Percentiles rank a stretch among this genome's conserved stretches.
Conservation (phyloP, 2,113 vertebrate genomes). For the Corythornis cristatus region DNA sequence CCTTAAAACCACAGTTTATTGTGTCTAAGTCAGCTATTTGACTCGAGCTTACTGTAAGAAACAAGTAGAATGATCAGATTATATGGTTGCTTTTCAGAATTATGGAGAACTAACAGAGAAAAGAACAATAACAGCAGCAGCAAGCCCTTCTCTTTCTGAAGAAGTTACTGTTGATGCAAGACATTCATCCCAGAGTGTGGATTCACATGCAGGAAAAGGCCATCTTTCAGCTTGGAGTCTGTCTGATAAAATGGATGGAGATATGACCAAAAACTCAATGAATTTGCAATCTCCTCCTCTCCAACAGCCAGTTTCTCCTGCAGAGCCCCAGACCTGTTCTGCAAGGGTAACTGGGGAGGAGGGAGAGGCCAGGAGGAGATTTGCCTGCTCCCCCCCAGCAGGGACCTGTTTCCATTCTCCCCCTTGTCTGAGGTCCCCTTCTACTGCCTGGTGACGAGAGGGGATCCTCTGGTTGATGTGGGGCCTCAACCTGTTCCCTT, state of each 20-base stretch:
- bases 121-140: neutral
- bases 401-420: too few relatives aligned
- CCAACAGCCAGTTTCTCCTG: too few relatives aligned
- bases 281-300: neutral
- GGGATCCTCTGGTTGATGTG: too few relatives aligned
- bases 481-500: too few relatives aligned
- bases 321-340: too few relatives aligned
- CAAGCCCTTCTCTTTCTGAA: neutral
- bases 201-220: neutral
- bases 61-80: neutral
- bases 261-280: neutral
- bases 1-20: neutral
- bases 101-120: neutral
- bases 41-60: neutral
- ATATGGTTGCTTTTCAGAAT: neutral
- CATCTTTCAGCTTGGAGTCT: neutral
- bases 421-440: too few relatives aligned
- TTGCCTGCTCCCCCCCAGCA: too few relatives aligned
- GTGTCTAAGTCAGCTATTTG: neutral
- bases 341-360: too few relatives aligned
- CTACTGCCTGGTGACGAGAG: too few relatives aligned
- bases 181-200: neutral
- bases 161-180: neutral
- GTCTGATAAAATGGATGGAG: neutral
- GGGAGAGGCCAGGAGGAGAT: too few relatives aligned